phyloP scores from a whole-genome alignment of 2,797 vertebrate species.

The Neosilurus mollespiculum region DNA sequence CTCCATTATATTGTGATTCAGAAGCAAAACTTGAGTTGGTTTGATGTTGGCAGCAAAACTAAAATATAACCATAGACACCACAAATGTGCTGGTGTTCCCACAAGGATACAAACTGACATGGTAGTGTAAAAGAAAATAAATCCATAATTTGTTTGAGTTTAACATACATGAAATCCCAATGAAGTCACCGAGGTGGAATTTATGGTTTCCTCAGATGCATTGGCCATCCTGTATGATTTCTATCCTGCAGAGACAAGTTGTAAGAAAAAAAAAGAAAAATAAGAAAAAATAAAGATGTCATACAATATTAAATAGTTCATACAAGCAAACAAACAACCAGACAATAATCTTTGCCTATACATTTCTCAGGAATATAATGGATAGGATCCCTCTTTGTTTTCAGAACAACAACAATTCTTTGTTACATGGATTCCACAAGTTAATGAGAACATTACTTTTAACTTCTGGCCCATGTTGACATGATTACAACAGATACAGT shows the following conservation, averaged over 20 bases:
- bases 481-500: not conserved
- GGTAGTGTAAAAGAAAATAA: not conserved
- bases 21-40: conserved; percentile 3
- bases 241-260: not conserved
- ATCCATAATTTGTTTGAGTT: not conserved
- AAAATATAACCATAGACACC: conserved; percentile 10
- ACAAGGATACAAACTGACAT: conserved; percentile 7
- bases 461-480: not conserved
- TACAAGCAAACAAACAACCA: not conserved
- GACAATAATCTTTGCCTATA: not conserved
- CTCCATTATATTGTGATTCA: not conserved
- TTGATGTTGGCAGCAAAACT: not conserved
- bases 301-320: not conserved
- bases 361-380: not conserved
- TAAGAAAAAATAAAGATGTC: not conserved
- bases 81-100: conserved; percentile 13
- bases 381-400: not conserved
- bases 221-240: not conserved
- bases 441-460: not conserved
- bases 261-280: not conserved
- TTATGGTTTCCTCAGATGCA: not conserved
- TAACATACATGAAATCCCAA: not conserved
- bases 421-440: not conserved
- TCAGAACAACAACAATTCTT: not conserved
- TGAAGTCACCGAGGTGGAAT: not conserved